A percentile compares a stretch with the other conserved stretches of the same genome.
Conservation (phyloP, 2,797 vertebrate genomes). For the Phoebastria nigripes region DNA sequence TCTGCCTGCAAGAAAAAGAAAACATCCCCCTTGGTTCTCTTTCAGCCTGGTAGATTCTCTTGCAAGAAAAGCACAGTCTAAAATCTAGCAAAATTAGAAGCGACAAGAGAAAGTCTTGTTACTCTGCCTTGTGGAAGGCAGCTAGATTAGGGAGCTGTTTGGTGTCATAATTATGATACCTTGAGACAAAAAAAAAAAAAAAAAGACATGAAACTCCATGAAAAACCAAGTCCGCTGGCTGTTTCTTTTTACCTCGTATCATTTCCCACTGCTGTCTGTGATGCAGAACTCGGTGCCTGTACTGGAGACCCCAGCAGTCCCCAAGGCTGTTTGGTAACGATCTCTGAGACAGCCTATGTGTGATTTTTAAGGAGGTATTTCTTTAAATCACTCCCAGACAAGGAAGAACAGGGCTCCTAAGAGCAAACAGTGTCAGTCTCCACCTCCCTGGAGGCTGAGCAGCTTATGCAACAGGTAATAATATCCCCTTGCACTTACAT, state of each 20-base stretch:
- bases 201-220: neutral
- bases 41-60: neutral
- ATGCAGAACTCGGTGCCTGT: neutral
- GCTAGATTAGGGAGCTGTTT: neutral
- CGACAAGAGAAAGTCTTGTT: neutral
- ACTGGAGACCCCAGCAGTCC: neutral
- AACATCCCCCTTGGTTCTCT: neutral
- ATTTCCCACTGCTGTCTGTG: neutral
- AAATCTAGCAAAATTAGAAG: neutral
- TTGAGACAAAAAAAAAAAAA: neutral
- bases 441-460: neutral
- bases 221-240: neutral
- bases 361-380: neutral
- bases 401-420: neutral
- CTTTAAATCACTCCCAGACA: neutral
- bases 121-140: neutral
- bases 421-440: neutral
- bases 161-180: neutral
- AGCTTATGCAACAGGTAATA: constrained; percentile 2
- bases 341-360: neutral
- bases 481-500: neutral
- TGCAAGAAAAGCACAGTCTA: neutral
- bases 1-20: neutral
- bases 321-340: neutral
- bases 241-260: neutral